These are phyloP conservation scores for Trichonephila inaurata DNA, from an alignment of 1,140 invertebrate species.

Conservation along the genomic window DNA sequence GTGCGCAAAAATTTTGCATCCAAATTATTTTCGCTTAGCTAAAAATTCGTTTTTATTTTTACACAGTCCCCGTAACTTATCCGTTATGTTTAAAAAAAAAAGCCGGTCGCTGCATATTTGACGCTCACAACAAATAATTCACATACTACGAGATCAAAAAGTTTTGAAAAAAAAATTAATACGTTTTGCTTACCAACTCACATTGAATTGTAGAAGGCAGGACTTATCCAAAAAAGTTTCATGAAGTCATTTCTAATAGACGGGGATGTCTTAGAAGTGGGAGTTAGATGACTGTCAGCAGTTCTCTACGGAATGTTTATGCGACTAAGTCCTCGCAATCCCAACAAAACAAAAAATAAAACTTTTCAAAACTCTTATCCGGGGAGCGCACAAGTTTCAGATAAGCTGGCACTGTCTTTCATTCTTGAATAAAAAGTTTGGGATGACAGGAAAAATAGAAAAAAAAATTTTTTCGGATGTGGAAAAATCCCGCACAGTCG, in stretches of 20 bases:
- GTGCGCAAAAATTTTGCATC: no score
- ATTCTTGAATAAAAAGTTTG: not conserved
- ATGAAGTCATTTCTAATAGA: not conserved
- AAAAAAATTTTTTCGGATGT: not conserved
- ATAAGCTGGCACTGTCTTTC: not conserved
- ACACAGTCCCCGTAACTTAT: no score
- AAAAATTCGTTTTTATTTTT: no score
- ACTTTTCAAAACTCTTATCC: not conserved
- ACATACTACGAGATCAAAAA: not conserved
- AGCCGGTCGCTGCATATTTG: not conserved
- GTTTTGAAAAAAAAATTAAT: not conserved
- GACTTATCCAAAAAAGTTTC: slow-evolving; percentile 25
- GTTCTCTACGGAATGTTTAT: not conserved
- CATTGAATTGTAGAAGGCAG: not conserved
- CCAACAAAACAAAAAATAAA: not conserved
- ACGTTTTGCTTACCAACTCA: slow-evolving; percentile 5
- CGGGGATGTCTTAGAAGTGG: not conserved
- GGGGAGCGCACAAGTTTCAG: not conserved
- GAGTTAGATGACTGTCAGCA: not conserved
- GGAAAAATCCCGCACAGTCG: slow-evolving; percentile 3
- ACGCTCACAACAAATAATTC: not conserved
- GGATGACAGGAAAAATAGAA: not conserved
- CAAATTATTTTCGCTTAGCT: no score
- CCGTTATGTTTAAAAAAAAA: not conserved
- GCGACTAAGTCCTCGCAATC: not conserved